Base-by-base conservation (phyloP, 64 coral and sea anemone genomes). In the Montipora capricornis region DNA sequence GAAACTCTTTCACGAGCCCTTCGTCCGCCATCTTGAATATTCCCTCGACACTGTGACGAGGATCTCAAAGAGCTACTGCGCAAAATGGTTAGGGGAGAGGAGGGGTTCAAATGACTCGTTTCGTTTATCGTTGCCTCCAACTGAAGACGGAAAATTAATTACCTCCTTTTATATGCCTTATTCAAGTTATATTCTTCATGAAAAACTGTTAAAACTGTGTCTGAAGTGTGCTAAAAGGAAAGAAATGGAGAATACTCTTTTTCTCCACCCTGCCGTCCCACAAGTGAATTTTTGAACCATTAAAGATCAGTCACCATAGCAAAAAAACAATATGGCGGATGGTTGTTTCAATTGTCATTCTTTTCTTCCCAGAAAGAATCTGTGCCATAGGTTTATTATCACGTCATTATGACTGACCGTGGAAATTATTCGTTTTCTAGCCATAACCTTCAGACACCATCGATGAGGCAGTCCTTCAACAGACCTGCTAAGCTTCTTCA, bases 361-460 rank as follows among this genome's bases (percentile, higher is more conserved):
- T 14, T 12, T 11, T 47, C 3, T 37, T 47, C 26, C 13, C 3
- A 5, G 6, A 49, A 49, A 47, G 47, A n/a, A 70, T 49, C 15
- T 49, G 45, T 4, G 20, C 45, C 44, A 85, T 85, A 64, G 3
- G 44, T 83, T 6, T 17, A 71, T 10, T 2, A 70, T 17, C 4
- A 6, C 8, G 10, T 37, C 24, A 57, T 60, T 4, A 97, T 97
- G 95, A 71, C 95, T 19, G 75, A 97, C 9, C 81, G 93, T 79
- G 88, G 79, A 84, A 97, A 97, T 55, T 97, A 94, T 94, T 97
- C 95, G 3, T 97, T 97, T 91, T 97, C 79, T 51, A 85, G 77
- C 49, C 92, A 94, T 48, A 97, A 97, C 45, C 82, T 94, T 12
- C 88, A 51, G 81, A 80, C 75, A 17, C 60, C 84, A 13, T 57